Evolutionary conservation across 2,797 vertebrate genomes (phyloP), one percentile per base, ranked within the genome.

Genomic region (Mus minutoides): DNA sequence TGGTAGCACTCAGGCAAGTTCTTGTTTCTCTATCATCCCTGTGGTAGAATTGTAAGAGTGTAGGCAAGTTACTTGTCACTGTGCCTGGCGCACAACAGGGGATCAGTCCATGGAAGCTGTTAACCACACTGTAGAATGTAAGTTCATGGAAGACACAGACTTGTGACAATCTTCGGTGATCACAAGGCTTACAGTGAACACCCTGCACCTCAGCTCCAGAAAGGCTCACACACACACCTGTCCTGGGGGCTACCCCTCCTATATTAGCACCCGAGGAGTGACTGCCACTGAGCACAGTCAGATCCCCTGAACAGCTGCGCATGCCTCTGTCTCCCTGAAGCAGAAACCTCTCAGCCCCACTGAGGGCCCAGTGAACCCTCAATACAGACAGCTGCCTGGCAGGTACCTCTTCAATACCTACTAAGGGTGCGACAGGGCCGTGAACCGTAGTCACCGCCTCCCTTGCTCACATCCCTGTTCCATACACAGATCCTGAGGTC

Each of bases 181-280:
- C 10, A 1, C 1, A 24, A 49, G 89, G 76, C 58, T 84, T 60
- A 62, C 14, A 21, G 29, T 34, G 12, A 31, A 40, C 6, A 31
- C 24, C 16, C 29, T 4, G 2, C 8, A 21, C 6, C 1, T 14
- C 0, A 34, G 49, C 6, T 10, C 21, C 2, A 17, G 64, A 40
- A 43, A 10, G n/a, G n/a, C n/a, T 21, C 64, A 54, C 34, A 3
- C 1, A 0, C 21, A 2, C 21, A 56, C 10, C 0, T 37, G 2
- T 11, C 62, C 3, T 5, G 29, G 9, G 2, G 24, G n/a, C 52
- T 2, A 0, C 49, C 54, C 22, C 22, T 21, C 1, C 46, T 67
- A 0, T 22, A 0, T 56, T 24, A 31, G 73, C 1, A 3, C 7
- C 22, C 7, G 14, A 2, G 5, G 37, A 58, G 56, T 6, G 0